phyloP scores from a whole-genome alignment of 1,140 invertebrate genomes.

The Tyrophagus putrescentiae region DNA sequence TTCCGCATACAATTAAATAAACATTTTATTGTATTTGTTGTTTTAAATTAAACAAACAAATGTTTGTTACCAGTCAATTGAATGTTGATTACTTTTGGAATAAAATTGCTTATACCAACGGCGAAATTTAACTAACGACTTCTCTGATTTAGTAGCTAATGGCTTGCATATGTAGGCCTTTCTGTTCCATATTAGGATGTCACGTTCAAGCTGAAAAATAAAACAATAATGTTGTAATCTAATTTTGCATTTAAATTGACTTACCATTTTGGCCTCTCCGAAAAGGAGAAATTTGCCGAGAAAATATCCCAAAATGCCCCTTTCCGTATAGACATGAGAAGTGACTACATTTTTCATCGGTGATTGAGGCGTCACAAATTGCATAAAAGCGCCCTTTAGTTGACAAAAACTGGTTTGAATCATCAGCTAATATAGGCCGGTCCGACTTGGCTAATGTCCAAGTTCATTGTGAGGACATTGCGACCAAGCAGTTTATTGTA shows the following conservation, averaged over 20 bases:
- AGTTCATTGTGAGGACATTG: background rate
- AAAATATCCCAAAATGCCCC: conserved; percentile 39
- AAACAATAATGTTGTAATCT: no score
- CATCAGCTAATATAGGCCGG: conserved; percentile 39
- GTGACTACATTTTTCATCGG: conserved; percentile 59
- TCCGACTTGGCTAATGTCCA: conserved; percentile 34
- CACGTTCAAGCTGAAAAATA: conserved; percentile 66
- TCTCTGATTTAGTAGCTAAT: conserved; percentile 56
- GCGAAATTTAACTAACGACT: conserved; percentile 50
- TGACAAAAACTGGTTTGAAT: conserved; percentile 44
- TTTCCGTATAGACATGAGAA: conserved; percentile 53
- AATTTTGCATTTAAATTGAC: conserved; percentile 18
- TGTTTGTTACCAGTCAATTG: no score
- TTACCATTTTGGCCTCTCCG: conserved; percentile 59
- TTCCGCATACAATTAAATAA: no score
- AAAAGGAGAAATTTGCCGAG: conserved; percentile 51
- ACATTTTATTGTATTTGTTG: no score
- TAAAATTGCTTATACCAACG: conserved; percentile 79
- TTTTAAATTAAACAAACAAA: no score
- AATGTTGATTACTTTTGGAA: no score
- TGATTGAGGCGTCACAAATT: conserved; percentile 61
- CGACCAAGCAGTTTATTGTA: conserved; percentile 4
- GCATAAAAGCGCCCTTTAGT: conserved; percentile 49
- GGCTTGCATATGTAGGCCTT: conserved; percentile 58
- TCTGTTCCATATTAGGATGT: conserved; percentile 74